These are phyloP conservation scores for Helicoverpa zea DNA, from an alignment of 1,140 invertebrate genomes.

Conservation along the genomic window DNA sequence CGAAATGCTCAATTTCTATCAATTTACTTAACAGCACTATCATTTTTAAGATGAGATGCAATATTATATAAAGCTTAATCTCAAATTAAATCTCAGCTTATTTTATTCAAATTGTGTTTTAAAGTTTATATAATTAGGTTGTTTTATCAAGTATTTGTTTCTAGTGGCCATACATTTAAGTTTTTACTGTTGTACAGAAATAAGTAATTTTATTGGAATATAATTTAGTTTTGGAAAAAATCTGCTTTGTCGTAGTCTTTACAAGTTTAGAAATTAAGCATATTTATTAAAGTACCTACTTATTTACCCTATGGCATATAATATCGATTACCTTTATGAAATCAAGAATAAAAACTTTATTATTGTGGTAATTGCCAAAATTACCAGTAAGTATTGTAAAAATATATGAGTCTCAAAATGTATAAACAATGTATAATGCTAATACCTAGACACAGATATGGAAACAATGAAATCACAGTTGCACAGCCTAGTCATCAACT, in stretches of 20 bases:
- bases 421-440: not conserved
- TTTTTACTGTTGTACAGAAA: constrained; percentile 47
- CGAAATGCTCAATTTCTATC: too few relatives aligned
- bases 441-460: not conserved
- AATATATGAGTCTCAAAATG: not conserved
- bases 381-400: not conserved
- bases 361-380: too few relatives aligned
- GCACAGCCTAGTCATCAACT: constrained; percentile 45
- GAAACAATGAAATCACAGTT: constrained; percentile 42
- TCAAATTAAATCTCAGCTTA: constrained; percentile 2
- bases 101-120: too few relatives aligned
- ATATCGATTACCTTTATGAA: not conserved
- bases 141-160: constrained; percentile 20
- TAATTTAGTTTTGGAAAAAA: constrained; percentile 21
- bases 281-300: not conserved
- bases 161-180: constrained; percentile 45
- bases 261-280: not conserved
- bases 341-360: too few relatives aligned
- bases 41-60: not conserved
- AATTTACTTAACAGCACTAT: not conserved
- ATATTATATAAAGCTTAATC: not conserved
- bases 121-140: not conserved
- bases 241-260: not conserved
- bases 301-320: not conserved
- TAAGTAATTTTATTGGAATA: constrained; percentile 14